phyloP scores from a whole-genome alignment of 2,113 vertebrate genomes.

The Scatophagus argus region DNA sequence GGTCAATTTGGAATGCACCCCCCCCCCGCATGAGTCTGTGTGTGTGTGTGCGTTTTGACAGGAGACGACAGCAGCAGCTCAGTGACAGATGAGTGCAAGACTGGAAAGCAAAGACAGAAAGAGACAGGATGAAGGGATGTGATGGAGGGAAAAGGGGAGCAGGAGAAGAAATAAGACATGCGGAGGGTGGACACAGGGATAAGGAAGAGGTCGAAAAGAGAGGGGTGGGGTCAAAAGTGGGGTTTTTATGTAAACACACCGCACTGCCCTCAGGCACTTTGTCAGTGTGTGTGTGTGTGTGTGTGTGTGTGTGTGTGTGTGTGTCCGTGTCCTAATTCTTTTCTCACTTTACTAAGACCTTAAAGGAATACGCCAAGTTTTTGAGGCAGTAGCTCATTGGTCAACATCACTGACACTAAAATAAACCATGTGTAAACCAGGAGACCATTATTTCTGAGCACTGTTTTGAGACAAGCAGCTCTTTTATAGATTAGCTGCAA shows the following conservation, averaged over 20 bases:
- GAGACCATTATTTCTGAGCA: neutral
- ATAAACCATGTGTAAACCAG: neutral
- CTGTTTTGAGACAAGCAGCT: neutral
- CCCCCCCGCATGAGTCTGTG: slow-evolving; percentile 44
- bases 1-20: slow-evolving; percentile 51
- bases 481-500: slow-evolving; percentile 1
- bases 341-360: slow-evolving; percentile 33
- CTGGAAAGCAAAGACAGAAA: neutral
- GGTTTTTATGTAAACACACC: slow-evolving; percentile 59
- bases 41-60: slow-evolving; percentile 30
- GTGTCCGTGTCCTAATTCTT: slow-evolving; percentile 31
- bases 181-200: neutral
- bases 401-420: slow-evolving; percentile 5
- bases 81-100: neutral
- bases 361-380: slow-evolving; percentile 17
- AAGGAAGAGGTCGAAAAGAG: slow-evolving; percentile 9
- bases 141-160: neutral
- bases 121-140: neutral
- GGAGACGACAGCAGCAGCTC: slow-evolving; percentile 1
- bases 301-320: slow-evolving; percentile 27
- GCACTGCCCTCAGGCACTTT: slow-evolving; percentile 42
- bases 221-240: slow-evolving; percentile 31
- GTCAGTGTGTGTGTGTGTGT: slow-evolving; percentile 8
- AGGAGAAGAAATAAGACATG: neutral
- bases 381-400: neutral